phyloP scores from a whole-genome alignment of 2,888 invertebrate species.

The Drosophila atroscutellata region DNA sequence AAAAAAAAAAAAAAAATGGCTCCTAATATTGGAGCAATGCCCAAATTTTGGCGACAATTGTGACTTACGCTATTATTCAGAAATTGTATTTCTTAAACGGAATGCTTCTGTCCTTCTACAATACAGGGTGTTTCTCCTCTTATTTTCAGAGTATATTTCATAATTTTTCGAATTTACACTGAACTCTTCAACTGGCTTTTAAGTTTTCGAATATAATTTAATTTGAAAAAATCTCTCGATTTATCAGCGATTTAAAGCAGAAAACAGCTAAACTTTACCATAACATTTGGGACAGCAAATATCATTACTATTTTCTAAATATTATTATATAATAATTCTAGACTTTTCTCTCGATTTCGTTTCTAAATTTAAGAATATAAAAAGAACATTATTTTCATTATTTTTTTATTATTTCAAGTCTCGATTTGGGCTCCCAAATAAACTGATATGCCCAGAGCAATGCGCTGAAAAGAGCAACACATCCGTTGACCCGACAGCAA shows the following conservation, averaged over 20 bases:
- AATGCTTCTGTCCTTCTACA: neutral
- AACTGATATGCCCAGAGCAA: constrained; percentile 5
- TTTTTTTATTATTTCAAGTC: neutral
- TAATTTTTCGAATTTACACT: neutral
- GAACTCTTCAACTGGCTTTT: neutral
- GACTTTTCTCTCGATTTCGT: neutral
- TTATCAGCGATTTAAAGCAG: no score
- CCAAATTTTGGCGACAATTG: neutral
- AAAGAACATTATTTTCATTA: neutral
- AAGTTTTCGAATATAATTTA: no score
- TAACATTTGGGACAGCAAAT: neutral
- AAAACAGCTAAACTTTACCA: no score
- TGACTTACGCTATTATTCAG: neutral
- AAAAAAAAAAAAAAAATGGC: no score
- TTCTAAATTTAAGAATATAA: neutral
- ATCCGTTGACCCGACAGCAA: constrained; percentile 46
- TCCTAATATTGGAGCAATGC: neutral
- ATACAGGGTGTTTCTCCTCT: neutral
- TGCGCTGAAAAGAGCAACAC: constrained; percentile 32
- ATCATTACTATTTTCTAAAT: neutral
- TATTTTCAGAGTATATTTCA: neutral
- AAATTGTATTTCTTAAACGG: neutral
- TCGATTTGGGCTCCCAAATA: no score
- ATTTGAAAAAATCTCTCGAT: neutral
- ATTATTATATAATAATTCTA: neutral